A percentile compares a stretch with the other conserved stretches of the same genome.
Evolutionary conservation across 2,113 vertebrate genomes (phyloP).

Genomic region (Microcebus tavaratra): DNA sequence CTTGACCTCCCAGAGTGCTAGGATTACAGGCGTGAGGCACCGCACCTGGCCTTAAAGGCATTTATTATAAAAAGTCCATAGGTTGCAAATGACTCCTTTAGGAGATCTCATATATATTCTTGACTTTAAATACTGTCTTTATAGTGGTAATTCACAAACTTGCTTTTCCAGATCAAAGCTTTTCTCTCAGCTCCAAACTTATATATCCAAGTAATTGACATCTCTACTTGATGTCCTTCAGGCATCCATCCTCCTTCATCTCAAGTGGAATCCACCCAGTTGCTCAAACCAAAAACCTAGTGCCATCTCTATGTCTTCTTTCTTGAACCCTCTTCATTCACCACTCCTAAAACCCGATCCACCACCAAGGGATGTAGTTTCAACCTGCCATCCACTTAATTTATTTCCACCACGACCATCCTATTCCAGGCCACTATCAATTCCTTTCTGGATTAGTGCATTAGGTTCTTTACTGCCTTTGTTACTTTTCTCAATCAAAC

Average conservation of each 20-base stretch:
- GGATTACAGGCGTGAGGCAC: too few relatives aligned
- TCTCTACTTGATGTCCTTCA: background rate
- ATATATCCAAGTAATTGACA: background rate
- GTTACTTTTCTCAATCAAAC: background rate
- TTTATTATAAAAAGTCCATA: background rate
- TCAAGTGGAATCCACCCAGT: background rate
- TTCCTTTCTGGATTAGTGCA: background rate
- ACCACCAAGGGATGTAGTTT: background rate
- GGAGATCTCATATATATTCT: background rate
- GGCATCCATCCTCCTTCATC: background rate
- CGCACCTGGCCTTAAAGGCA: background rate
- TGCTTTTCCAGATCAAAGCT: background rate
- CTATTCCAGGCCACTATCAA: background rate
- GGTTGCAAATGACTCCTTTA: background rate
- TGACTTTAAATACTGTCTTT: background rate
- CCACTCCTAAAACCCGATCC: background rate
- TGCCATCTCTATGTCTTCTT: background rate
- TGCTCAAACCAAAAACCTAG: background rate
- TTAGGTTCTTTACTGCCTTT: background rate
- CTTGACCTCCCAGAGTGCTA: too few relatives aligned
- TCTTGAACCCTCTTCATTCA: background rate
- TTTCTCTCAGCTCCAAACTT: background rate
- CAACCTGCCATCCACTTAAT: background rate
- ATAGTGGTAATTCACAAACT: background rate
- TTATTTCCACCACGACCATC: background rate